Evolutionary conservation across 2,888 invertebrate species (phyloP).

Genomic region (Stenolophus ochropezus): DNA sequence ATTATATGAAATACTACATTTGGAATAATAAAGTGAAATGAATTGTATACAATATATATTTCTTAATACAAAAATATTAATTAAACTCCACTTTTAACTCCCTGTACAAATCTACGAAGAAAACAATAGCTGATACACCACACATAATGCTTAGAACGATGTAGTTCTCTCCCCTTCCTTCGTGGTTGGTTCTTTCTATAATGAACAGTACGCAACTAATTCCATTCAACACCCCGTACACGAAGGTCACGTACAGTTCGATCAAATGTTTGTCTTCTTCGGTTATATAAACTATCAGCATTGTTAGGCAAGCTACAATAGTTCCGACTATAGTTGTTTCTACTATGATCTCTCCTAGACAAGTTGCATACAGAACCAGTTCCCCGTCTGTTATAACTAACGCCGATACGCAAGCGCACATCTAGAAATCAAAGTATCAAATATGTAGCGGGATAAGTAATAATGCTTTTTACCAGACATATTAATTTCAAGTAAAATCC

Average conservation of each 20-base stretch:
- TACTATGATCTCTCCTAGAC: not conserved
- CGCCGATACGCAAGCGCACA: not conserved
- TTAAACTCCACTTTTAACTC: slow-evolving; percentile 27
- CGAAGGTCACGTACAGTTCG: not conserved
- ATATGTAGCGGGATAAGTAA: not conserved
- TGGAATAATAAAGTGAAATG: too few relatives aligned
- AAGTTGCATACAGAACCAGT: not conserved
- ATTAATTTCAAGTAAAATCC: slow-evolving; percentile 47
- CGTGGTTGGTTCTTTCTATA: slow-evolving; percentile 14
- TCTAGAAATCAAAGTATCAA: not conserved
- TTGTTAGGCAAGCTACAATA: not conserved
- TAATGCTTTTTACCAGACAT: slow-evolving; percentile 4
- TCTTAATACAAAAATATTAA: slow-evolving; percentile 15
- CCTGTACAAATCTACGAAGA: slow-evolving; percentile 30
- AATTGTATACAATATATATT: too few relatives aligned
- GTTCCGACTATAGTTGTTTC: not conserved
- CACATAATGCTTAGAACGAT: not conserved
- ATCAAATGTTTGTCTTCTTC: slow-evolving; percentile 37
- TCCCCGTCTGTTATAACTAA: slow-evolving; percentile 28
- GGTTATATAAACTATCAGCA: slow-evolving; percentile 11
- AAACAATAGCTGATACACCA: not conserved
- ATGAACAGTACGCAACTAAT: not conserved
- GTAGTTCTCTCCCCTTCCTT: slow-evolving; percentile 36
- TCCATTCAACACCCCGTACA: slow-evolving; percentile 17
- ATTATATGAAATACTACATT: too few relatives aligned